Percentiles rank a stretch among this genome's conserved stretches.
Evolutionary conservation across 2,113 vertebrate genomes (phyloP).

Genomic region (Lathamus discolor): DNA sequence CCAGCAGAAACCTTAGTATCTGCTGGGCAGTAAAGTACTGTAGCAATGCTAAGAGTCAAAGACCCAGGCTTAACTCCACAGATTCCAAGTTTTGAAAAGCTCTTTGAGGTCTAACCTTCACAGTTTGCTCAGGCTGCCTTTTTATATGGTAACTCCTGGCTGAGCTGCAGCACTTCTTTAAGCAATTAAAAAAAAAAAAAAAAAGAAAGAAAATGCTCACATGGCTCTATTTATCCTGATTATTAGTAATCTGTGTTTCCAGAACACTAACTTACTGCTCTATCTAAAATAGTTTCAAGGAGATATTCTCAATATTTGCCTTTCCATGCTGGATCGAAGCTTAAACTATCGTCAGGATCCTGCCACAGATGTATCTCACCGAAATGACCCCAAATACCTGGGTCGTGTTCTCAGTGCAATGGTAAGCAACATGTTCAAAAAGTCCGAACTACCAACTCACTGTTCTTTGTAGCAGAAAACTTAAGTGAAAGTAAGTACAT

Average conservation of each 20-base stretch:
- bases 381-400: slow-evolving; percentile 75
- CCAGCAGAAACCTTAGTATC: background rate
- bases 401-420: slow-evolving; percentile 79
- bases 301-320: slow-evolving; percentile 71
- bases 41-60: background rate
- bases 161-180: background rate
- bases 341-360: slow-evolving; percentile 71
- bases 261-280: background rate
- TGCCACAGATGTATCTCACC: slow-evolving; percentile 60
- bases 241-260: background rate
- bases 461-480: background rate
- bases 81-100: background rate
- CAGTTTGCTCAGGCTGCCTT: background rate
- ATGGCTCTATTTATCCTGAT: background rate
- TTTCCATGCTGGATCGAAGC: slow-evolving; percentile 74
- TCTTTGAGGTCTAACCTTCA: background rate
- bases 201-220: background rate
- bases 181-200: background rate
- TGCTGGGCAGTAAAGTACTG: background rate
- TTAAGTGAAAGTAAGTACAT: background rate
- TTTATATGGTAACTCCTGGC: background rate
- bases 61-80: background rate
- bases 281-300: slow-evolving; percentile 70
- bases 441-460: background rate
- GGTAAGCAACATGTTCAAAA: slow-evolving; percentile 57